These are phyloP conservation scores for Quadroppia sp. DNA, from an alignment of 2,888 invertebrate species.

Conservation along the genomic window DNA sequence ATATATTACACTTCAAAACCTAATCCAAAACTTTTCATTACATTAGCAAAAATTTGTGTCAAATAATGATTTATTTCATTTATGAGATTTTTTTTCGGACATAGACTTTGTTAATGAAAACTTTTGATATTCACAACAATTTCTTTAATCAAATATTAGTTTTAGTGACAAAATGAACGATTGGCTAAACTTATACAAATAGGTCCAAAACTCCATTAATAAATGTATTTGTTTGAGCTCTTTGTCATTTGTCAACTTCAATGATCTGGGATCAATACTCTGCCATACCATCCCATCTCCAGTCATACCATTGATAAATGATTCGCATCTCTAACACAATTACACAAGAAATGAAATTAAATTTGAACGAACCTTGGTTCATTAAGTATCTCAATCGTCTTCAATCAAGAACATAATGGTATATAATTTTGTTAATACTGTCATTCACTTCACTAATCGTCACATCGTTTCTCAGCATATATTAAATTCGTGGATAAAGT, in stretches of 20 bases:
- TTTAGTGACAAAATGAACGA: neutral
- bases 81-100: neutral
- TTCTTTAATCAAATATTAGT: slow-evolving; percentile 24
- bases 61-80: neutral
- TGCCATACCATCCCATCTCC: too few relatives aligned
- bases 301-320: neutral
- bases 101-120: neutral
- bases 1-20: neutral
- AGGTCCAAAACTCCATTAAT: neutral
- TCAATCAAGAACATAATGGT: too few relatives aligned
- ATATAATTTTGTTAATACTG: neutral
- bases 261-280: too few relatives aligned
- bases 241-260: slow-evolving; percentile 11
- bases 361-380: too few relatives aligned
- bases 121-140: neutral
- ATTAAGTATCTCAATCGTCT: too few relatives aligned
- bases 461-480: too few relatives aligned
- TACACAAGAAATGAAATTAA: neutral
- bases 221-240: neutral
- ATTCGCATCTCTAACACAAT: neutral
- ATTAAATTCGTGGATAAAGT: too few relatives aligned
- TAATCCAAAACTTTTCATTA: neutral
- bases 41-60: neutral
- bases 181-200: neutral
- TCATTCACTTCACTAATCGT: too few relatives aligned